Base-by-base conservation (phyloP, 2,113 vertebrate genomes). In the Callipepla squamata region DNA sequence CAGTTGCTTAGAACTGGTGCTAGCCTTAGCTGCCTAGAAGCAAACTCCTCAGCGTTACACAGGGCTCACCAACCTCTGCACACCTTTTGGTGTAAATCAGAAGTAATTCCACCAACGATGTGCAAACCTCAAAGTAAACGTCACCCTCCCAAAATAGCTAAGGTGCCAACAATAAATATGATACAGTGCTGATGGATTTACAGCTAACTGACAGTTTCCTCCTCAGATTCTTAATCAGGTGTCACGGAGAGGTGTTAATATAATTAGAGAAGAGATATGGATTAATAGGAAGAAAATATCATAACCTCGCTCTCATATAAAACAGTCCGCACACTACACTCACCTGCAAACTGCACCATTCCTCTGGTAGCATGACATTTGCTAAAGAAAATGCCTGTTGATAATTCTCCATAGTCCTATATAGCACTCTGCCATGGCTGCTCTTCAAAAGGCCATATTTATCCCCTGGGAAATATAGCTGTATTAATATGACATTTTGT, bases 211-310 rank as follows among this genome's bases (percentile, higher is more conserved):
- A 66, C 83, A 85, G 62, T 47, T 95, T 91, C 42, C 63, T 80
- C 78, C 61, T 75, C 80, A 68, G 58, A 77, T 94, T 72, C 83
- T 94, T 95, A 95, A 94, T 86, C 94, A 92, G 79, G 62, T 93
- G 80, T 85, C 96, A 93, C 59, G 30, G 76, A 90, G 67, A 94
- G 66, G 84, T 47, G 30, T 76, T 95, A 84, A 91, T 59, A 83
- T 87, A 96, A 97, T 96, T 96, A 97, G 84, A 34, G 86, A 96
- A 97, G 96, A 97, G 93, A 47, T 96, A 97, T 97, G 96, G 92
- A 90, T 90, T 93, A 92, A 95, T 94, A 96, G 92, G 57, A 94
- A 72, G 92, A 76, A 95, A 92, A 94, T 92, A 95, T 72, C 92
- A 92, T 63, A 91, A 82, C 82, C 87, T 81, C 65, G 57, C 45